These are phyloP conservation scores for Phragmatobia fuliginosa DNA, from an alignment of 2,888 invertebrate genomes.

Conservation along the genomic window DNA sequence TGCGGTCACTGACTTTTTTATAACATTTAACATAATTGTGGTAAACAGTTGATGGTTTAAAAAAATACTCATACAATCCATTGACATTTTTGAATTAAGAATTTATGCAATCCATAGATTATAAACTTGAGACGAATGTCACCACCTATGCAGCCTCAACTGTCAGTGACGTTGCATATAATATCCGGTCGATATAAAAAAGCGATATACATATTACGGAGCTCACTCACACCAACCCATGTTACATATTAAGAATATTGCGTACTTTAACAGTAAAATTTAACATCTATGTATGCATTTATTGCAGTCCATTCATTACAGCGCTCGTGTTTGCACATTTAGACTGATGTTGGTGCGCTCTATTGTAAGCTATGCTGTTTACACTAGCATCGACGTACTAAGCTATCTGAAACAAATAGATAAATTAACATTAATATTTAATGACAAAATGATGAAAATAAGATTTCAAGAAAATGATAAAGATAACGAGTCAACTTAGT, in stretches of 20 bases:
- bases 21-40: background rate
- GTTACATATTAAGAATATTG: conserved; percentile 63
- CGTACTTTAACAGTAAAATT: conserved; percentile 74
- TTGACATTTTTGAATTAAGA: conserved; percentile 33
- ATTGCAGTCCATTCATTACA: conserved; percentile 74
- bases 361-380: conserved; percentile 75
- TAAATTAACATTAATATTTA: background rate
- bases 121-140: conserved; percentile 33
- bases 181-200: conserved; percentile 60
- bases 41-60: conserved; percentile 14
- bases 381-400: conserved; percentile 72
- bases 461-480: too few species aligned
- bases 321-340: conserved; percentile 63
- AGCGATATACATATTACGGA: conserved; percentile 70
- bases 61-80: background rate
- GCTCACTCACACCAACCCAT: conserved; percentile 77
- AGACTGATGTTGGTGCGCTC: conserved; percentile 71
- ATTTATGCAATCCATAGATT: conserved; percentile 39
- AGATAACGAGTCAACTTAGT: too few species aligned
- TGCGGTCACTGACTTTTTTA: conserved; percentile 51
- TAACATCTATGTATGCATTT: conserved; percentile 76
- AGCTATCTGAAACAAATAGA: conserved; percentile 65
- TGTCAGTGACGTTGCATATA: conserved; percentile 58
- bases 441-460: background rate
- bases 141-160: conserved; percentile 42